phyloP scores from a whole-genome alignment of 2,888 invertebrate genomes.

The Coremacera marginata region DNA sequence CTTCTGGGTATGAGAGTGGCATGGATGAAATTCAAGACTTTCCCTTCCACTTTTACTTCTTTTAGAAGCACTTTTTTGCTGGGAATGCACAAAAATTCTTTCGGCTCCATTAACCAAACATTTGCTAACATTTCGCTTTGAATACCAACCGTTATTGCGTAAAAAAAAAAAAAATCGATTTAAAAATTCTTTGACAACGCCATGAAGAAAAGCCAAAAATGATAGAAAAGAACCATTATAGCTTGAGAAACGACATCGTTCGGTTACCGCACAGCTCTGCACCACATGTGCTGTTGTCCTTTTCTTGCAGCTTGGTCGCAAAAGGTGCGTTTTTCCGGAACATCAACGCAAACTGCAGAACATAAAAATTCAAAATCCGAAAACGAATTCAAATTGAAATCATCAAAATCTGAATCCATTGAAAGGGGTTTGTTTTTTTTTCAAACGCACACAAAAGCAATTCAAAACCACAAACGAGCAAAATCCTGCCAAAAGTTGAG shows the following conservation, averaged over 20 bases:
- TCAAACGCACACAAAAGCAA: background rate
- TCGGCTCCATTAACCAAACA: constrained; percentile 13
- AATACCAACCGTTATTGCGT: background rate
- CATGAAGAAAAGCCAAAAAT: constrained; percentile 26
- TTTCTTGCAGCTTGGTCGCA: background rate
- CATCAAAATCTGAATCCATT: constrained; percentile 6
- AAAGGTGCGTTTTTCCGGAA: constrained; percentile 60
- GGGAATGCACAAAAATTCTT: background rate
- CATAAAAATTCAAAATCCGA: constrained; percentile 63
- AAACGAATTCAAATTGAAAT: constrained; percentile 29
- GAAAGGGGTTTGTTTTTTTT: background rate
- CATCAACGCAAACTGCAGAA: constrained; percentile 65
- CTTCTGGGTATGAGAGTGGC: too few species aligned
- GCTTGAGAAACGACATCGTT: constrained; percentile 21
- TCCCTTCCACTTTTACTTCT: too few species aligned
- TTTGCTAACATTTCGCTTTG: constrained; percentile 52
- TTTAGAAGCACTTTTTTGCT: too few species aligned
- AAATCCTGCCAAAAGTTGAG: background rate
- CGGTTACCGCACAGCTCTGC: background rate
- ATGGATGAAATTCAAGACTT: too few species aligned
- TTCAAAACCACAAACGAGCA: background rate
- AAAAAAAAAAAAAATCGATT: background rate
- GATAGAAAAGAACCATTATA: constrained; percentile 63
- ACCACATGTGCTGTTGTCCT: background rate
- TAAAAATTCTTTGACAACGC: background rate